Evolutionary conservation across 2,113 vertebrate species (phyloP), one percentile per base, ranked within the genome.

Genomic region (Serilophus lunatus): DNA sequence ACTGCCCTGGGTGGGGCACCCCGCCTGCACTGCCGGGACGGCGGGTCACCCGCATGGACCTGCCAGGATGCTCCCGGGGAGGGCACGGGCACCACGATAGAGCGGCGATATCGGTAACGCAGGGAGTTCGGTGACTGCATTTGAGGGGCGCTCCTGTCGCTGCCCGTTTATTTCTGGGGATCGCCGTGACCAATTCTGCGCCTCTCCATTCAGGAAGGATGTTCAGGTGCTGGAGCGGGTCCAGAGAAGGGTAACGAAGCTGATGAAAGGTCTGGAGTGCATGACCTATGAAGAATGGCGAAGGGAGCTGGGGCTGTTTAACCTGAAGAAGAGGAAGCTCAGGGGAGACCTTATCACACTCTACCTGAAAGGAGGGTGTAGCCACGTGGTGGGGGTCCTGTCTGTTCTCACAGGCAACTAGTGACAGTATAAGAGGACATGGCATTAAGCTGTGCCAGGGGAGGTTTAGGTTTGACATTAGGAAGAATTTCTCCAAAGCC

Each of bases 31-130:
- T 14, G 35, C 24, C 24, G 35, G 59, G n/a, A 36, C n/a, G n/a
- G 25, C 35, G 35, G 35, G 31, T 38, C 61, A 26, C 51, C 51
- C 40, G 44, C 64, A 2, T 12, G 25, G 12, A 45, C 49, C 23
- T 3, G 31, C 18, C n/a, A n/a, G n/a, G n/a, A n/a, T n/a, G n/a
- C n/a, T n/a, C n/a, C n/a, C n/a, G 4, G 31, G 57, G 13, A 18
- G 5, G 31, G 8, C 8, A 2, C 6, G 2, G 15, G n/a, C 35
- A 3, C 12, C 68, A 2, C 23, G 31, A 10, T 1, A 33, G 17
- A 12, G 31, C 9, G n/a, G 33, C 8, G 35, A 6, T 20, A 4
- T 1, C 6, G 33, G 6, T 3, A 8, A 14, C 0, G 3, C 9
- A 6, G 68, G 4, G 11, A n/a, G 29, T n/a, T 26, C 8, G 13